phyloP scores from a whole-genome alignment of 1,140 invertebrate genomes.

The Polypedilum vanderplanki region DNA sequence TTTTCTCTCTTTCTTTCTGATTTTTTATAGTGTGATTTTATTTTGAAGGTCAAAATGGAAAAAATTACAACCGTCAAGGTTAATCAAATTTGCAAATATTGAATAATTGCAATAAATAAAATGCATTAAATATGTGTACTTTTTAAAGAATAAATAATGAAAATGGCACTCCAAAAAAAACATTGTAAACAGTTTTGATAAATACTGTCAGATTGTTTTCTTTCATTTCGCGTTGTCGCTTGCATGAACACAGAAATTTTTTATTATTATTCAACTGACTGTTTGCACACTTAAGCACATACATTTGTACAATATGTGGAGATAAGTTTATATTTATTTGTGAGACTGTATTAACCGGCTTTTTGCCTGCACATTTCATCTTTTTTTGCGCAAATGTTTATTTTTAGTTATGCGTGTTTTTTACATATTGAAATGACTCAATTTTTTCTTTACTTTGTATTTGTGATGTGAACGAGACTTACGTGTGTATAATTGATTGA shows the following conservation, averaged over 20 bases:
- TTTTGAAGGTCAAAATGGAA: no score
- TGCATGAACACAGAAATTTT: no score
- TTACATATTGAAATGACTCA: background rate
- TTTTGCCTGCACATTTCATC: background rate
- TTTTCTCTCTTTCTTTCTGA: no score
- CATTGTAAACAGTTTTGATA: constrained; percentile 3
- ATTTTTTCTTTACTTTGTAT: background rate
- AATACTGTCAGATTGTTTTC: background rate
- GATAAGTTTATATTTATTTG: background rate
- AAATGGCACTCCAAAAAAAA: background rate
- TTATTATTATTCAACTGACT: background rate
- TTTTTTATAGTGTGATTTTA: no score
- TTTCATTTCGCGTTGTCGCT: background rate
- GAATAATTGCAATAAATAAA: no score
- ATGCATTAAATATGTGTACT: background rate
- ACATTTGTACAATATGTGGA: background rate
- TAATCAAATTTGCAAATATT: no score
- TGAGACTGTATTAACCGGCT: constrained; percentile 10
- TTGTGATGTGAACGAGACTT: no score
- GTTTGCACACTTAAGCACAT: constrained; percentile 12
- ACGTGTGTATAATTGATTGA: no score
- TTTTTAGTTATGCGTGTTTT: constrained; percentile 15
- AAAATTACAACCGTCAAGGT: no score
- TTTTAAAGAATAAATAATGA: background rate
- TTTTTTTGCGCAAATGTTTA: constrained; percentile 9